Conservation (phyloP, 2,113 vertebrate genomes). For the Cryptomyrus ogoouensis region DNA sequence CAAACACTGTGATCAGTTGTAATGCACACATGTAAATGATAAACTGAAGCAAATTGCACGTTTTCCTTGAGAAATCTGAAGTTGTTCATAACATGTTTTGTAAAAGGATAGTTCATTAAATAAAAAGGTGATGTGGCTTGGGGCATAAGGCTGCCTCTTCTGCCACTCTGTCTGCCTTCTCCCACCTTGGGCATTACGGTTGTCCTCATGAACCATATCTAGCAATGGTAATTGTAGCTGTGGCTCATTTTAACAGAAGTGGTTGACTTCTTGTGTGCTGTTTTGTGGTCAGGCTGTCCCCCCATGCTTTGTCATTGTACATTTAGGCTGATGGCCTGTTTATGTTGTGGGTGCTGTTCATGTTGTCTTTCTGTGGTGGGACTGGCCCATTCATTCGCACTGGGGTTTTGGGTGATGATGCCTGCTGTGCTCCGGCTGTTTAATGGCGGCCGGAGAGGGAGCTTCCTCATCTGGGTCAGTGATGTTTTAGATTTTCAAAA, state of each 20-base stretch:
- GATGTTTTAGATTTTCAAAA: not conserved
- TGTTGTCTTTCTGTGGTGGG: not conserved
- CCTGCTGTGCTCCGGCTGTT: not conserved
- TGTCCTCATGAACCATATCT: not conserved
- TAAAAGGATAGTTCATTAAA: no score
- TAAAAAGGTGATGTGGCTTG: not conserved
- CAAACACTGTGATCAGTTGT: no score
- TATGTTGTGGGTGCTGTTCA: no score
- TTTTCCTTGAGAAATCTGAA: no score
- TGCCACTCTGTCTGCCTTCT: not conserved
- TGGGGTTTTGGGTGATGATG: not conserved
- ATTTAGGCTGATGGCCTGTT: not conserved
- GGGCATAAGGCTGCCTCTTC: not conserved
- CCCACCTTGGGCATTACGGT: not conserved
- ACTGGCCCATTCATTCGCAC: not conserved
- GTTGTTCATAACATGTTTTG: no score
- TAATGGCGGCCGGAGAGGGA: not conserved
- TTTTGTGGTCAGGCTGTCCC: not conserved
- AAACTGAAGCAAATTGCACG: no score
- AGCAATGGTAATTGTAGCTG: not conserved
- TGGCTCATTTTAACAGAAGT: not conserved
- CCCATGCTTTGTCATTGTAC: not conserved
- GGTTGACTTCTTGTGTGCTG: not conserved
- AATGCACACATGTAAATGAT: no score
- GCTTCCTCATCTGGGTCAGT: not conserved